Evolutionary conservation across 2,113 vertebrate genomes (phyloP).

Genomic region (Hoplias malabaricus): DNA sequence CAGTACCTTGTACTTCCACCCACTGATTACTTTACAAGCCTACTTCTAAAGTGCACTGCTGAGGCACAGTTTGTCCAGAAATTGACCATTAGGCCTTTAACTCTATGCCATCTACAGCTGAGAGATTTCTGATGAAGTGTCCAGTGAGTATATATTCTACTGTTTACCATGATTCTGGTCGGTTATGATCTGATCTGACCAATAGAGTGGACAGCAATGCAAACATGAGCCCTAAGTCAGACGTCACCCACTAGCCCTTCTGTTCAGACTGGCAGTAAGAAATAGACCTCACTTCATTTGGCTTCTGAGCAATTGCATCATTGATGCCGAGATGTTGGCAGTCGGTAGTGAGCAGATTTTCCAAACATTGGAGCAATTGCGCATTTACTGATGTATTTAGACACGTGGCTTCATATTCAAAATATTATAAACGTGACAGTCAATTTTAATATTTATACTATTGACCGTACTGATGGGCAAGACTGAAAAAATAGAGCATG

Average conservation of each 20-base stretch:
- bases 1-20: neutral
- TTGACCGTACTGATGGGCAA: too few relatives aligned
- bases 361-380: neutral
- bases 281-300: neutral
- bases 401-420: neutral
- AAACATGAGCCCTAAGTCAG: neutral
- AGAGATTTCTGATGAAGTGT: neutral
- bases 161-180: too few relatives aligned
- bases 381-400: neutral
- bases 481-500: too few relatives aligned
- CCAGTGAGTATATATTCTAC: too few relatives aligned
- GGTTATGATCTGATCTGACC: constrained; percentile 75
- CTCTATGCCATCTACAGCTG: too few relatives aligned
- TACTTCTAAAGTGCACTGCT: neutral
- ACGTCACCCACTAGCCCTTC: neutral
- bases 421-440: neutral
- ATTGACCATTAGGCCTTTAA: too few relatives aligned
- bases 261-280: neutral
- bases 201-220: neutral
- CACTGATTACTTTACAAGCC: neutral
- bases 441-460: too few relatives aligned
- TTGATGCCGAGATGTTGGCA: neutral
- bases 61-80: too few relatives aligned
- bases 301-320: neutral
- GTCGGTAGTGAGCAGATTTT: neutral